Evolutionary conservation across 2,797 vertebrate species (phyloP), one percentile per base, ranked within the genome.

Genomic region (Protonibea diacanthus): DNA sequence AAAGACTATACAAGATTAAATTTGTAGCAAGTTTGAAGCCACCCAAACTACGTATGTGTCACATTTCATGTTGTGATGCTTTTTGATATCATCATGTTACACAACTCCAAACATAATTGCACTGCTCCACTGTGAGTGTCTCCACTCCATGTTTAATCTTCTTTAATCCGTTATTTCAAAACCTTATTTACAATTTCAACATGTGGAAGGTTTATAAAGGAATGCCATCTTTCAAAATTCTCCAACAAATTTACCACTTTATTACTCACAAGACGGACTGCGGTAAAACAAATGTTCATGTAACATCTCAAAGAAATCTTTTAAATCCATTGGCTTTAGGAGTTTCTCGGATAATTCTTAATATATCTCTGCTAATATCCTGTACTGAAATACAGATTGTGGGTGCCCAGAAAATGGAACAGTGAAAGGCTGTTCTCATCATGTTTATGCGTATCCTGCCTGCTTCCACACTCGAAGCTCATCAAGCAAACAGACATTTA

Each of bases 401-500:
- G 25, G n/a, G 15, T 42, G 27, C 57, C 44, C 60, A 14, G 10
- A 58, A 75, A 78, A 21, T 21, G n/a, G 4, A 71, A 67, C 4
- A 33, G 13, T 56, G 33, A 78, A 61, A 58, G n/a, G 25, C 33
- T 59, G 55, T 13, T 58, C 12, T 63, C 20, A 18, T 53, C 17
- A 18, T 67, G 33, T 49, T 58, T 33, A 21, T 61, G n/a, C 57
- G 61, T 45, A 58, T 76, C 56, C 65, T 57, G 48, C 45, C 23
- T 44, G 29, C 29, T 61, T 61, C 44, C 42, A 56, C n/a, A 64
- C 12, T 49, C 10, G 21, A 49, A 33, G 25, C 68, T 57, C n/a
- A 65, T 79, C 49, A 45, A 61, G 38, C 23, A 51, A 49, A 52
- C 63, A 55, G 48, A 79, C 67, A 70, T 80, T 69, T 75, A 57